Evolutionary conservation across 2,113 vertebrate species (phyloP), one percentile per base, ranked within the genome.

Genomic region (Hiodon tergisus): DNA sequence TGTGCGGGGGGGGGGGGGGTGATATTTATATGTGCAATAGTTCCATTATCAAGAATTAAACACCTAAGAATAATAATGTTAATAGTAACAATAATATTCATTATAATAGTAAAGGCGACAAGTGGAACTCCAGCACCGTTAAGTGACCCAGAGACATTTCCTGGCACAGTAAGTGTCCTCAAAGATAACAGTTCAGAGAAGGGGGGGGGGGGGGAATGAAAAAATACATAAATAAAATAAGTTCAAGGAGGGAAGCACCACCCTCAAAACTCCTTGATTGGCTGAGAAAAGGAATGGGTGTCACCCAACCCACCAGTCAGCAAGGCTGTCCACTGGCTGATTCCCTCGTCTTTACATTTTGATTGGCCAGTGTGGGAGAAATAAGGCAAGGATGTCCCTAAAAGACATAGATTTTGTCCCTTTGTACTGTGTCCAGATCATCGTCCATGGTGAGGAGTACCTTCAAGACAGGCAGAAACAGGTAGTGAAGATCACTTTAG

Each of bases 341-440:
- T 47, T 16, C 52, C 51, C 2, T 67, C 48, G 55, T 55, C 71
- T 58, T 46, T 63, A 54, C 16, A 8, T 53, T n/a, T 53, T 17
- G 5, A 53, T 57, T 72, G 65, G 69, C 62, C 53, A 63, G 69
- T 14, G 14, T 58, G 69, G 52, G 16, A 69, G 54, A 14, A 7
- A 48, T 50, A 62, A 0, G 77, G 54, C 16, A 54, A 31, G 78
- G 0, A 3, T 2, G 16, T 59, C 85, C 87, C 14, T 85, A 95
- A 85, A 99, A 99, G 72, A 95, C 97, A 0, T 92, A 97, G 88
- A 99, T 99, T 90, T 98, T 98, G 89, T 99, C 95, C 85, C 96
- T 92, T 85, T 94, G 95, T 81, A 97, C 89, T 0, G 87, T 86
- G 81, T 99, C 94, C 53, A 99, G 88, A 89, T 99, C 97, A 0